Conservation (phyloP, 35 echinoderm and acorn worm genomes). For the Hemicentrotus pulcherrimus region DNA sequence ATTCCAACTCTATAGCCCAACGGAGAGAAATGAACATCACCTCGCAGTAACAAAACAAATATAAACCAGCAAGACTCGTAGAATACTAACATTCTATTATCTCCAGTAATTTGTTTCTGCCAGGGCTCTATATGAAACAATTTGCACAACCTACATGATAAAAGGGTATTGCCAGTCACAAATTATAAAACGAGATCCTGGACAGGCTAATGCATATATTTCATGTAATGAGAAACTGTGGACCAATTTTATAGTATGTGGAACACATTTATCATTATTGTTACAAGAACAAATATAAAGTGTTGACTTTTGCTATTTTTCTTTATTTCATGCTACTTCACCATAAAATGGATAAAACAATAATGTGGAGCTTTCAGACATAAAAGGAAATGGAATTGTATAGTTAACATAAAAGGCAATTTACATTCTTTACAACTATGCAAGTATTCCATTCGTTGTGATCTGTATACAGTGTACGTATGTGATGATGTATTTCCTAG, state of each 20-base stretch:
- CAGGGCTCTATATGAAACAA: not conserved
- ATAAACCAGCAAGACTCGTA: not conserved
- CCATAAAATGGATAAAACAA: not conserved
- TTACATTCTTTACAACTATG: too few species aligned
- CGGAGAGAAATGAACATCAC: not conserved
- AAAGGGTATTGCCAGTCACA: not conserved
- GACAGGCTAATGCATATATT: slow-evolving; percentile 10
- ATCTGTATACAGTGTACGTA: too few species aligned
- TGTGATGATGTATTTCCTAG: too few species aligned
- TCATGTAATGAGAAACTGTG: not conserved
- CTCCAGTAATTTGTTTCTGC: not conserved
- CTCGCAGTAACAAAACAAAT: not conserved
- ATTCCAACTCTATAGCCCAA: not conserved
- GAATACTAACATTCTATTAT: not conserved
- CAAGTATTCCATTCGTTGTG: too few species aligned
- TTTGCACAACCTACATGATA: not conserved
- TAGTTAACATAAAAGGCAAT: not conserved
- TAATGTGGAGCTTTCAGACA: not conserved
- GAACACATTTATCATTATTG: not conserved
- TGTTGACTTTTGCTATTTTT: not conserved
- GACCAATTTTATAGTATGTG: not conserved
- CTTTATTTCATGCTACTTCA: not conserved
- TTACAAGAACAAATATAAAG: not conserved
- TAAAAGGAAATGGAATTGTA: not conserved
- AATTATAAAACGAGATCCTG: not conserved